phyloP scores from a whole-genome alignment of 2,797 vertebrate species.

The Cossypha niveicapilla region DNA sequence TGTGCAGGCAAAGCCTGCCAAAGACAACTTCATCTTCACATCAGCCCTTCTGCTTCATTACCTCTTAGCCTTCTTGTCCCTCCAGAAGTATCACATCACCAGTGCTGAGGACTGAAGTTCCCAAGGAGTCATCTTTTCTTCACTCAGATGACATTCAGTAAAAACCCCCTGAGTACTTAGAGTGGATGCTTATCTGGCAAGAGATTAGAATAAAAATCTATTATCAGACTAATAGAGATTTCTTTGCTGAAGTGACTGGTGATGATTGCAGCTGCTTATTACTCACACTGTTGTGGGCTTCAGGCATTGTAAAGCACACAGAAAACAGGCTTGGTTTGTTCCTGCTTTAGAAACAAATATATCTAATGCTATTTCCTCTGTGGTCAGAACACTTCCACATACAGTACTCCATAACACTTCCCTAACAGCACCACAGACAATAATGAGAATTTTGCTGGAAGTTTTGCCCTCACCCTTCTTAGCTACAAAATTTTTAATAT shows the following conservation, averaged over 20 bases:
- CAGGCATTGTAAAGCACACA: background rate
- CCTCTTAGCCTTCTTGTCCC: background rate
- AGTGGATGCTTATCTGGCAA: background rate
- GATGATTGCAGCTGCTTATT: background rate
- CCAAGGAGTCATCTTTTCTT: constrained; percentile 1
- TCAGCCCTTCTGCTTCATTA: constrained; percentile 13
- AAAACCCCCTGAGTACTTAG: background rate
- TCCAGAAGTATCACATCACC: background rate
- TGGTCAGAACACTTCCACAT: background rate
- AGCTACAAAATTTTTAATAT: background rate
- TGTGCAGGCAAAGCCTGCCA: background rate
- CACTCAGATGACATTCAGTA: background rate
- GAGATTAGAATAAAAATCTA: background rate
- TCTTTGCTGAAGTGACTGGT: background rate
- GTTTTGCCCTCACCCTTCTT: background rate
- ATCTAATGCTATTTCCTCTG: background rate
- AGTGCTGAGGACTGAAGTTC: background rate
- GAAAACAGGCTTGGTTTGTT: background rate
- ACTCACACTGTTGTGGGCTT: background rate
- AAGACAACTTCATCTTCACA: background rate
- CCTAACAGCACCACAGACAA: background rate
- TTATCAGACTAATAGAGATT: background rate
- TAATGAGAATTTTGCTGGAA: background rate
- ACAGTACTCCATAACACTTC: background rate
- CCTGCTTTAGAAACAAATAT: background rate